These are phyloP conservation scores for Euclidia mi DNA, from an alignment of 2,888 invertebrate genomes.

Conservation along the genomic window DNA sequence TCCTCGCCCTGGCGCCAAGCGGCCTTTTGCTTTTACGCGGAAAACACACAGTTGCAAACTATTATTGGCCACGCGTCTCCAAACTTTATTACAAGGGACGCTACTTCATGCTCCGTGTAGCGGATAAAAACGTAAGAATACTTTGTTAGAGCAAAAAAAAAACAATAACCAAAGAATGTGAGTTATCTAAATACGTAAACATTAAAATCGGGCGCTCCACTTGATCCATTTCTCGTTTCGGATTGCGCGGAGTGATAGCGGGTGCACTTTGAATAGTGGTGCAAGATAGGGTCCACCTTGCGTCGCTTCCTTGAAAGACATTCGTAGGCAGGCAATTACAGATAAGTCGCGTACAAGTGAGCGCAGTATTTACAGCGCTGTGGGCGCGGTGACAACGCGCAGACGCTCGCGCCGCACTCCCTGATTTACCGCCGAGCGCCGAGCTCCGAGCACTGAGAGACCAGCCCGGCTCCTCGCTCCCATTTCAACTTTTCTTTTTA, in stretches of 20 bases:
- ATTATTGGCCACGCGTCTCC: constrained; percentile 99
- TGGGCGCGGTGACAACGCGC: constrained; percentile 74
- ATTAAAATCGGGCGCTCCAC: constrained; percentile 67
- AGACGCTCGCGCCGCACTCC: constrained; percentile 33
- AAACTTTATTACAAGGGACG: constrained; percentile 99
- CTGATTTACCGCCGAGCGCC: constrained; percentile 41
- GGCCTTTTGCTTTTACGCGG: constrained; percentile 98
- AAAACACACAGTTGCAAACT: constrained; percentile 98
- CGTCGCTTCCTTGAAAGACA: constrained; percentile 87
- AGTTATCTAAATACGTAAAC: constrained; percentile 69
- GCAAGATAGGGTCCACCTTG: constrained; percentile 84
- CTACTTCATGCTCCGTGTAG: constrained; percentile 98
- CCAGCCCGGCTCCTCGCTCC: constrained; percentile 37
- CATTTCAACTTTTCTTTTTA: constrained; percentile 42
- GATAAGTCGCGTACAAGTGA: constrained; percentile 87
- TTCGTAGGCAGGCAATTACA: constrained; percentile 88
- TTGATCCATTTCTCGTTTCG: constrained; percentile 81
- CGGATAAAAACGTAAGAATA: constrained; percentile 97
- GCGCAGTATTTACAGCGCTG: constrained; percentile 85
- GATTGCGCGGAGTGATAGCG: constrained; percentile 75
- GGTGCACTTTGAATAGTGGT: constrained; percentile 78
- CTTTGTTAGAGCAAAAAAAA: constrained; percentile 55
- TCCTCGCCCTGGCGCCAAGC: constrained; percentile 98
- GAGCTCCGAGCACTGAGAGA: constrained; percentile 34
- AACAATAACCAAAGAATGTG: constrained; percentile 26